Evolutionary conservation across 2,113 vertebrate genomes (phyloP).

Genomic region (Nibea coibor): DNA sequence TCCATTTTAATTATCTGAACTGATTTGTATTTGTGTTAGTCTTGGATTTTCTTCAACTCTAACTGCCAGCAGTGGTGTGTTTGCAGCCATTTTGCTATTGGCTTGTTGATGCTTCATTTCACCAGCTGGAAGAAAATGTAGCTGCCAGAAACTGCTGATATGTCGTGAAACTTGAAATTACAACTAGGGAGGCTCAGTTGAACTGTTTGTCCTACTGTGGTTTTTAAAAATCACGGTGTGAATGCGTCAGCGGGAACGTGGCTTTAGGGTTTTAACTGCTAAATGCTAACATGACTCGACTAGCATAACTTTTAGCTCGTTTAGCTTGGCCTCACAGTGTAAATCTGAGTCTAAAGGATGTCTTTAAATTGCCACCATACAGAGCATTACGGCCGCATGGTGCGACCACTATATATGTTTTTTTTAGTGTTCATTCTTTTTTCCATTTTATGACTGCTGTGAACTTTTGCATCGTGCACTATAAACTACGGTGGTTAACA

Average conservation of each 20-base stretch:
- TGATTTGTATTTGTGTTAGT: neutral
- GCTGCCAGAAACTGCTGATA: neutral
- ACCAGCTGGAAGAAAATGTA: neutral
- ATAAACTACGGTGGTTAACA: slow-evolving; percentile 1
- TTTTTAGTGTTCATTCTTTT: neutral
- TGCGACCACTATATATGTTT: neutral
- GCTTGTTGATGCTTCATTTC: neutral
- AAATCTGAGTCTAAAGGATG: neutral
- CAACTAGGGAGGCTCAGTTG: neutral
- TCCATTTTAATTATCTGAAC: neutral
- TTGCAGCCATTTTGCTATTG: neutral
- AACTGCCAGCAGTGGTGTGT: neutral
- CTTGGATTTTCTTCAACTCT: neutral
- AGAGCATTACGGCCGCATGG: neutral
- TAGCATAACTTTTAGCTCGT: too few relatives aligned
- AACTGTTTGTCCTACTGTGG: neutral
- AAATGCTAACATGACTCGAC: neutral
- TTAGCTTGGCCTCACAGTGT: neutral
- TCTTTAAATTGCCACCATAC: neutral
- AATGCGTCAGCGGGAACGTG: neutral
- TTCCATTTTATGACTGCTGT: neutral
- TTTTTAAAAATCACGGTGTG: neutral
- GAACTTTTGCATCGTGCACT: neutral
- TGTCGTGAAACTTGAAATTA: neutral
- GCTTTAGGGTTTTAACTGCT: neutral